phyloP scores from a whole-genome alignment of 23 tunicate species.

The Trididemnum miniatum region DNA sequence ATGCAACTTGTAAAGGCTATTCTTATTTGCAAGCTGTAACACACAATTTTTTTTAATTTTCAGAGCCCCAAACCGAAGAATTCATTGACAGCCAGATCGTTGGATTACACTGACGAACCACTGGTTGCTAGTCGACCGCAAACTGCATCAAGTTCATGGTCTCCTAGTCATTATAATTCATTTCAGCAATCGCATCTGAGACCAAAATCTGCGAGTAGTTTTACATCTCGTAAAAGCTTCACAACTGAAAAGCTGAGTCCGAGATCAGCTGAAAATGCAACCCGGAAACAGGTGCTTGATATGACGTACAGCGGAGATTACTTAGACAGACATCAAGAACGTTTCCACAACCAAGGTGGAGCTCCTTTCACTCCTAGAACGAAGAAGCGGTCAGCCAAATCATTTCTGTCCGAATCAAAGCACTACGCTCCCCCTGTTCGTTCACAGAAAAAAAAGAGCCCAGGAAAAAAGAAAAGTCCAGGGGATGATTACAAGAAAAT shows the following conservation, averaged over 20 bases:
- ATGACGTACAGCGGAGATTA: constrained; percentile 92
- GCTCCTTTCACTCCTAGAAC: constrained; percentile 74
- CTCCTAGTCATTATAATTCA: neutral
- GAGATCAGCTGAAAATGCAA: neutral
- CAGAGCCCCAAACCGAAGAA: no score
- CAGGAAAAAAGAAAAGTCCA: constrained; percentile 26
- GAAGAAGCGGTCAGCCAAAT: constrained; percentile 73
- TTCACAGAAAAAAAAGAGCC: neutral
- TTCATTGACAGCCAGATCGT: no score
- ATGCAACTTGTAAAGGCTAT: no score
- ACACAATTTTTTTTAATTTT: no score
- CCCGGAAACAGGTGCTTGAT: constrained; percentile 27
- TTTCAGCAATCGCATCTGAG: neutral
- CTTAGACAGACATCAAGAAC: constrained; percentile 61
- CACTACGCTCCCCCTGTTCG: constrained; percentile 79
- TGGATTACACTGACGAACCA: no score
- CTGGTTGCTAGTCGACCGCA: neutral
- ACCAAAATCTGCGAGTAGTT: neutral
- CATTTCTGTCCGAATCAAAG: constrained; percentile 71
- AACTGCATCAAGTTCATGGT: constrained; percentile 32
- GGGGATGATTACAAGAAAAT: neutral
- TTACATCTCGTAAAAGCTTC: neutral
- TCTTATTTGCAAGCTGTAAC: no score
- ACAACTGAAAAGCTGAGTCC: constrained; percentile 5
- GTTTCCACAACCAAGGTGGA: constrained; percentile 50